Conservation (phyloP, 2,797 vertebrate genomes). For the Callimico goeldii region DNA sequence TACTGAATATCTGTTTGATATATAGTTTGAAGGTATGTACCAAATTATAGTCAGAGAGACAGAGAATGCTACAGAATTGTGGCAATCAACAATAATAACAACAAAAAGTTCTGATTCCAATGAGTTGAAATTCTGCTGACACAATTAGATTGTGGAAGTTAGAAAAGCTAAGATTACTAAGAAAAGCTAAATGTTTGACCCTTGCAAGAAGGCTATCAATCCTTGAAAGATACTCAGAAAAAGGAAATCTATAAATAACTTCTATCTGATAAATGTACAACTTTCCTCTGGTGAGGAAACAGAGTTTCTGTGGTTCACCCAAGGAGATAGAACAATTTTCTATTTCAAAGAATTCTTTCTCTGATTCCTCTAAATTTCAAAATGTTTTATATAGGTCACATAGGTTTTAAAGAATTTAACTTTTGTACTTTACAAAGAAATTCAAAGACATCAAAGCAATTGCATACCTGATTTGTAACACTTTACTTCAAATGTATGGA, state of each 20-base stretch:
- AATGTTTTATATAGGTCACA: not conserved
- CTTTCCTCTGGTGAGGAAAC: constrained; percentile 7
- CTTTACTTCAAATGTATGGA: not conserved
- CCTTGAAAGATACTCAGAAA: not conserved
- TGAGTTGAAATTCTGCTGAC: not conserved
- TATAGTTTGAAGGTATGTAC: not conserved
- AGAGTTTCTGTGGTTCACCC: not conserved
- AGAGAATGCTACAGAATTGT: not conserved
- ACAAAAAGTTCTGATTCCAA: not conserved
- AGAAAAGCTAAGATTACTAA: not conserved
- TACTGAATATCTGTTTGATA: not conserved
- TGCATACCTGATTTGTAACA: not conserved
- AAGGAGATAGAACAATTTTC: not conserved
- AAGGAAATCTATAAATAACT: not conserved
- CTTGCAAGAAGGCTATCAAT: not conserved
- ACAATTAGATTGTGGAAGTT: not conserved
- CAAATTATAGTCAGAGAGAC: not conserved
- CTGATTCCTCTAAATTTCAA: not conserved
- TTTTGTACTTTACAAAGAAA: not conserved
- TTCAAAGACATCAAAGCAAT: constrained; percentile 10
- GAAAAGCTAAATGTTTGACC: not conserved
- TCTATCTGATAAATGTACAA: not conserved
- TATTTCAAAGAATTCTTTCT: not conserved
- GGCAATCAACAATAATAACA: not conserved
- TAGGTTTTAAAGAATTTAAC: constrained; percentile 27